Percentiles rank a stretch among this genome's conserved stretches.
These are phyloP conservation scores for Poeciliopsis paucimaculata DNA, from an alignment of 2,797 vertebrate genomes.

Conservation along the genomic window DNA sequence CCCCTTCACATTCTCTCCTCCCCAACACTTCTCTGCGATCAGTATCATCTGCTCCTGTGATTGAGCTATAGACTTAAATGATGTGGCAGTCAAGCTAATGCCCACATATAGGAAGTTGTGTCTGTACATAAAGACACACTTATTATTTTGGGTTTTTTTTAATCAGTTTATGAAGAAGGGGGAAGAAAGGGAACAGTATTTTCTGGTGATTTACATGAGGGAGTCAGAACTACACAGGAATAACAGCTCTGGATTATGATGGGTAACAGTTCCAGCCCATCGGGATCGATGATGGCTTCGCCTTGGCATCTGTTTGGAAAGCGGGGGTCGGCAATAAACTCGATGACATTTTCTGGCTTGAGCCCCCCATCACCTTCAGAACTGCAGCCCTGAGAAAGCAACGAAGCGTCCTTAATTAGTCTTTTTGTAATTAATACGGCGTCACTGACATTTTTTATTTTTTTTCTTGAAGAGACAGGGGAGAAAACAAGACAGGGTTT, in stretches of 20 bases:
- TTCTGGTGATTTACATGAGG: slow-evolving; percentile 39
- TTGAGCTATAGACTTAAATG: slow-evolving; percentile 33
- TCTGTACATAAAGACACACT: slow-evolving; percentile 56
- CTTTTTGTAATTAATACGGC: slow-evolving; percentile 41
- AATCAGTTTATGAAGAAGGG: slow-evolving; percentile 30
- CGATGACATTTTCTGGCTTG: slow-evolving; percentile 51
- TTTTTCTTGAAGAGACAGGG: slow-evolving; percentile 22
- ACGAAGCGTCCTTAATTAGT: slow-evolving; percentile 44
- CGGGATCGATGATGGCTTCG: slow-evolving; percentile 26
- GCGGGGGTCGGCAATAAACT: slow-evolving; percentile 10
- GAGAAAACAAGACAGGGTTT: slow-evolving; percentile 51
- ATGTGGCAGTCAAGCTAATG: slow-evolving; percentile 21
- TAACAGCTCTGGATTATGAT: slow-evolving; percentile 37
- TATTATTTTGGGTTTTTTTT: slow-evolving; percentile 19
- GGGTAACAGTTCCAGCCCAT: slow-evolving; percentile 47
- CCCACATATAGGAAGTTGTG: not conserved
- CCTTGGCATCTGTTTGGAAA: slow-evolving; percentile 32
- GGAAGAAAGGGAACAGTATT: not conserved
- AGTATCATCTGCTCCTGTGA: slow-evolving; percentile 68
- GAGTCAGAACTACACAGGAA: slow-evolving; percentile 35
- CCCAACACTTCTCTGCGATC: slow-evolving; percentile 36
- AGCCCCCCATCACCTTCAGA: slow-evolving; percentile 51
- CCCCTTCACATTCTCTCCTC: slow-evolving; percentile 8
- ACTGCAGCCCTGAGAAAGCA: slow-evolving; percentile 43
- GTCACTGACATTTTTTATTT: slow-evolving; percentile 55